These are phyloP conservation scores for Parnassius smintheus DNA, from an alignment of 2,888 invertebrate species.

Conservation along the genomic window DNA sequence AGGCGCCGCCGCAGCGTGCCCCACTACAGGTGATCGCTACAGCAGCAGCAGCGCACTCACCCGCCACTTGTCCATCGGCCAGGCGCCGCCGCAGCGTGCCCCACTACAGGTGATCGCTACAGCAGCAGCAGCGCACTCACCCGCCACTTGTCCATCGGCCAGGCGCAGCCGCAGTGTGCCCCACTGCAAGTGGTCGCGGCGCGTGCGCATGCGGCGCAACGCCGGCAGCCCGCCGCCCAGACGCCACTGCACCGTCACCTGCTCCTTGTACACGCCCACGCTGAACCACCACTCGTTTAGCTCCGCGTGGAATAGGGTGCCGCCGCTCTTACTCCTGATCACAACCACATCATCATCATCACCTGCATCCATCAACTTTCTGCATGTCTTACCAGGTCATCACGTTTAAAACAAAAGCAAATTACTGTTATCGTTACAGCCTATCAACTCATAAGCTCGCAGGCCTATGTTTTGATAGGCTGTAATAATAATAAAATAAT, in stretches of 20 bases:
- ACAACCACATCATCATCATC: neutral
- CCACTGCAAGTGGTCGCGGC: conserved; percentile 55
- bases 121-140: conserved; percentile 76
- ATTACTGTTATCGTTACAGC: too few species aligned
- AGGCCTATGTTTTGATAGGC: too few species aligned
- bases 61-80: conserved; percentile 36
- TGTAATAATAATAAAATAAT: too few species aligned
- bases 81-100: conserved; percentile 40
- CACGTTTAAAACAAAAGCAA: too few species aligned
- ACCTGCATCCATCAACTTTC: too few species aligned
- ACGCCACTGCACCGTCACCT: conserved; percentile 86
- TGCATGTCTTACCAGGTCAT: too few species aligned
- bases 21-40: conserved; percentile 49
- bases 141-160: conserved; percentile 36
- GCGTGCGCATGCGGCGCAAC: conserved; percentile 41
- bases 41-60: conserved; percentile 79
- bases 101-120: conserved; percentile 48
- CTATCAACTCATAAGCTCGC: too few species aligned
- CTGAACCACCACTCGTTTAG: conserved; percentile 76
- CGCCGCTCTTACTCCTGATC: conserved; percentile 85
- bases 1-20: conserved; percentile 40
- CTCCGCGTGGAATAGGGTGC: conserved; percentile 87
- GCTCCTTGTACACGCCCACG: conserved; percentile 85
- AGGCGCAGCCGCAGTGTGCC: conserved; percentile 41
- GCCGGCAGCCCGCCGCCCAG: conserved; percentile 60